These are phyloP conservation scores for Syrphus vitripennis DNA, from an alignment of 2,888 invertebrate species.

Conservation along the genomic window DNA sequence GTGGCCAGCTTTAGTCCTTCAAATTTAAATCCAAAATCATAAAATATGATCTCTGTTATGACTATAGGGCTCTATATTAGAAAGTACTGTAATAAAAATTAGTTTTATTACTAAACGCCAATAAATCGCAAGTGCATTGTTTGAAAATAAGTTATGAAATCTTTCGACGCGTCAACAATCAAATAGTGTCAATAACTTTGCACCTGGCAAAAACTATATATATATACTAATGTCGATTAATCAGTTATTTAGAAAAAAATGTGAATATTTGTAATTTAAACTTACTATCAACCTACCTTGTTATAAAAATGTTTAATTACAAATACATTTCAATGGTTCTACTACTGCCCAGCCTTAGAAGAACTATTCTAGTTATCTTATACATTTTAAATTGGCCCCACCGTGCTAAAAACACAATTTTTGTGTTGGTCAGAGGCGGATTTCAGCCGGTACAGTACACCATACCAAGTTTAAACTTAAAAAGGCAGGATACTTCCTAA, in stretches of 20 bases:
- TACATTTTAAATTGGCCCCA: too few species aligned
- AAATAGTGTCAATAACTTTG: constrained; percentile 26
- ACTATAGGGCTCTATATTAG: not conserved
- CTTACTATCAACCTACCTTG: not conserved
- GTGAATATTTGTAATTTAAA: not conserved
- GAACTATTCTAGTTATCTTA: not conserved
- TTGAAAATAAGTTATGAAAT: not conserved
- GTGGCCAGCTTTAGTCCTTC: too few species aligned
- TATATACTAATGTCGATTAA: not conserved
- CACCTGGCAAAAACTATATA: constrained; percentile 30
- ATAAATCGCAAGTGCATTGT: constrained; percentile 28
- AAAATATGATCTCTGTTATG: too few species aligned
- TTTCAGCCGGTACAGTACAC: too few species aligned
- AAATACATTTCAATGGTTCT: not conserved
- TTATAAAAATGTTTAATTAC: not conserved
- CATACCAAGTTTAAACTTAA: too few species aligned
- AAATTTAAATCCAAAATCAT: not conserved
- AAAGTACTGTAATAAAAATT: not conserved
- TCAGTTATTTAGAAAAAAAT: not conserved
- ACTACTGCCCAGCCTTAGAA: not conserved
- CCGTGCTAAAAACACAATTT: too few species aligned
- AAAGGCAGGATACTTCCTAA: too few species aligned
- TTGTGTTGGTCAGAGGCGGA: too few species aligned
- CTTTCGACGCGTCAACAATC: too few species aligned
- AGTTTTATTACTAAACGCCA: not conserved